Evolutionary conservation across 2,113 vertebrate species (phyloP).

Genomic region (Noctilio leporinus): DNA sequence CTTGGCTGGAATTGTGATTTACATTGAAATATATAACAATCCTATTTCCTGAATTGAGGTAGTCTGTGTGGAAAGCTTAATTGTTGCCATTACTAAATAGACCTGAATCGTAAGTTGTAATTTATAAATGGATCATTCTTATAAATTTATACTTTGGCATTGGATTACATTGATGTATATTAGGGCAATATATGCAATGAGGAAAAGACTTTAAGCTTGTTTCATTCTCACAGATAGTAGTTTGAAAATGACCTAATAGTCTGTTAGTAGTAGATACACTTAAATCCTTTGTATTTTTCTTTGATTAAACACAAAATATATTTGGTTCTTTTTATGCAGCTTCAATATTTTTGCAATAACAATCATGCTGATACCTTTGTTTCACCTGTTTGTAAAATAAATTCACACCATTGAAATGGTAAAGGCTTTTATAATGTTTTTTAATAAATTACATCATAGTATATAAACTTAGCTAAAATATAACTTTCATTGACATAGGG

Average conservation of each 20-base stretch:
- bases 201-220: background rate
- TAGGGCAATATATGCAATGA: background rate
- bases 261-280: background rate
- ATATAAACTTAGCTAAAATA: background rate
- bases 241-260: background rate
- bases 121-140: background rate
- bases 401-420: background rate
- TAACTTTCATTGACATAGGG: constrained; percentile 8
- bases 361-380: background rate
- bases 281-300: constrained; percentile 24
- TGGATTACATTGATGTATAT: background rate
- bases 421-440: constrained; percentile 29
- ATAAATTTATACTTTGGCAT: background rate
- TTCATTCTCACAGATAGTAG: background rate
- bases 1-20: constrained; percentile 32
- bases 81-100: background rate
- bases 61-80: background rate
- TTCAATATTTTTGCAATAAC: background rate
- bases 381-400: constrained; percentile 19
- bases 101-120: background rate
- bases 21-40: background rate
- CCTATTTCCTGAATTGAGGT: constrained; percentile 22
- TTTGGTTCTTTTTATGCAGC: background rate
- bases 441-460: background rate
- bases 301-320: background rate